phyloP scores from a whole-genome alignment of 2,113 vertebrate species.

The Pelecanus crispus region DNA sequence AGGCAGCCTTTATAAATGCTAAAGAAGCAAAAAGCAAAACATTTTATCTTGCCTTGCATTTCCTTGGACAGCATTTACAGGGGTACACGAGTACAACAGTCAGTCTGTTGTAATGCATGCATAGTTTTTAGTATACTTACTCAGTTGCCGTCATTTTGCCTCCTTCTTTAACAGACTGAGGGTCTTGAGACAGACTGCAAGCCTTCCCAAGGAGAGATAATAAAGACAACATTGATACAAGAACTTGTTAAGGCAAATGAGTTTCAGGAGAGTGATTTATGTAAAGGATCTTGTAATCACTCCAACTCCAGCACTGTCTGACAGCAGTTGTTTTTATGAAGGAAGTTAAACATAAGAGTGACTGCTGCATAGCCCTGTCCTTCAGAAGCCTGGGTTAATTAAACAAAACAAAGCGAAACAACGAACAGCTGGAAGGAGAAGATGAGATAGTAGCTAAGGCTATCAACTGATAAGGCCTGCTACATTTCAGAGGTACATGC shows the following conservation, averaged over 20 bases:
- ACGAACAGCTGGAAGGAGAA: not conserved
- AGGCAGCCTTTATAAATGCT: not conserved
- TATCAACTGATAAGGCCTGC: not conserved
- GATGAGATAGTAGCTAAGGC: not conserved
- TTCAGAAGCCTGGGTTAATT: constrained; percentile 8
- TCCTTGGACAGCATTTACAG: not conserved
- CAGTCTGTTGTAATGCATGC: not conserved
- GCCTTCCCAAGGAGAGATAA: not conserved
- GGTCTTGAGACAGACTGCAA: not conserved
- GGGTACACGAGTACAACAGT: not conserved
- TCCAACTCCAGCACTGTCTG: not conserved
- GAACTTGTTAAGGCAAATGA: constrained; percentile 13
- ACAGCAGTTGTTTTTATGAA: not conserved
- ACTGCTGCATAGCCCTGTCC: not conserved
- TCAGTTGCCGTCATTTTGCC: not conserved
- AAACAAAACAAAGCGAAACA: not conserved
- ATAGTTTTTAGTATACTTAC: not conserved
- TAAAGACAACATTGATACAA: not conserved
- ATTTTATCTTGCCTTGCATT: not conserved
- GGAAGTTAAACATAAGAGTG: not conserved
- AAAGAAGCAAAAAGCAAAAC: not conserved
- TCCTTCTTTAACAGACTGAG: not conserved
- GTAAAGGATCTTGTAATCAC: not conserved
- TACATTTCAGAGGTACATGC: not conserved
- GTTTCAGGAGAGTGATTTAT: constrained; percentile 31